Evolutionary conservation across 2,888 invertebrate species (phyloP), one percentile per base, ranked within the genome.

Genomic region (Hemithea aestivaria): DNA sequence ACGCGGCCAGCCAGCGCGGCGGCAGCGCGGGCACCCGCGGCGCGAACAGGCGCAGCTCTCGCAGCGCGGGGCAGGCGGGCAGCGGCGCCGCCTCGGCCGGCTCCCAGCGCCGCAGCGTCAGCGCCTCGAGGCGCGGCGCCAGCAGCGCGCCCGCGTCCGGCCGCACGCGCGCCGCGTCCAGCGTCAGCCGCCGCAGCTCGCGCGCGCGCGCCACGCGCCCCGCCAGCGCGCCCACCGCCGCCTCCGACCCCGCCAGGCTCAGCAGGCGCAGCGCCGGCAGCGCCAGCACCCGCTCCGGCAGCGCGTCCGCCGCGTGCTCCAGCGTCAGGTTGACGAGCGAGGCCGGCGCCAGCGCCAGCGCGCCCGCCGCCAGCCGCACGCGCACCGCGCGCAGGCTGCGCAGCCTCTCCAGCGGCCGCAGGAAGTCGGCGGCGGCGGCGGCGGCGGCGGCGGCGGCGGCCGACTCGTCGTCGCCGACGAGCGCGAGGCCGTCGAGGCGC

Each of bases 1-100:
- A 16, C 16, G 2, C 16, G 16, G 3, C 3, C 16, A 16, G 3
- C 16, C 48, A 55, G 22, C 7, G 29, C 20, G 16, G 31, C 31
- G 51, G 50, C 36, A 45, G 46, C 31, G 54, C 8, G 38, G 34
- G 16, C 8, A 35, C 39, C 20, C 32, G 48, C 37, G 51, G 37
- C 32, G 44, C 38, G 12, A 22, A 28, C 28, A 56, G 46, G 22
- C 35, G 24, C 28, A 51, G 40, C 11, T 27, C 22, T 16, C 24
- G 38, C 29, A 56, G 46, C 16, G 16, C 16, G 3, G 16, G 3
- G 16, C 16, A 16, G 3, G 3, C 3, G 3, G 16, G 3, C 16
- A 16, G 16, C 16, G 16, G 16, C 16, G 3, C 3, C 16, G 16
- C 5, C 3, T 5, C 16, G 16, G 16, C 16, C 16, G 16, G 16